Evolutionary conservation across 2,797 vertebrate species (phyloP).

Genomic region (Megalops cyprinoides): DNA sequence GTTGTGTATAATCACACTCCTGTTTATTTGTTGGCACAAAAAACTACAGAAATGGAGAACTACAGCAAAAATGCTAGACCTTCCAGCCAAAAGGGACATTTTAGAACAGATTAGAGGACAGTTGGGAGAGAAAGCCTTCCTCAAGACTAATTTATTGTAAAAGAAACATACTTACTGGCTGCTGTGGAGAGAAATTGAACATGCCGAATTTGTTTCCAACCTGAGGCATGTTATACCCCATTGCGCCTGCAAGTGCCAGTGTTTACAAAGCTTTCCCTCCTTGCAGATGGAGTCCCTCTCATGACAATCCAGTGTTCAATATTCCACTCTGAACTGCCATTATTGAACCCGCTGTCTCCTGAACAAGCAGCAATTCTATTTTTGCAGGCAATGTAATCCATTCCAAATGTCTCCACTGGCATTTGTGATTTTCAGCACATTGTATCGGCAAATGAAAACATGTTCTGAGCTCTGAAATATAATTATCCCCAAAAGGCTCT

Average conservation of each 20-base stretch:
- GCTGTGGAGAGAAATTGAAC: not conserved
- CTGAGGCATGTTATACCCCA: not conserved
- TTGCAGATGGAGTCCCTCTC: not conserved
- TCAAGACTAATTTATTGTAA: not conserved
- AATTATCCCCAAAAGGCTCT: slow-evolving; percentile 48
- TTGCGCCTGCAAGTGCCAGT: slow-evolving; percentile 63
- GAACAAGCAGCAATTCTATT: slow-evolving; percentile 47
- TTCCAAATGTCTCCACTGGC: slow-evolving; percentile 42
- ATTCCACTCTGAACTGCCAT: slow-evolving; percentile 32
- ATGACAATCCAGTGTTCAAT: slow-evolving; percentile 31
- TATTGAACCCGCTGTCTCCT: slow-evolving; percentile 40
- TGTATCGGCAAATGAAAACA: slow-evolving; percentile 47
- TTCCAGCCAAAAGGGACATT: not conserved
- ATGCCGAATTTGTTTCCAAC: not conserved
- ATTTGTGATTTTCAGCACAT: slow-evolving; percentile 34
- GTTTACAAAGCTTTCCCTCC: slow-evolving; percentile 30
- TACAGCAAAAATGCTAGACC: slow-evolving; percentile 49
- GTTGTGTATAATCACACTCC: too few relatives aligned
- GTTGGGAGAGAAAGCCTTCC: slow-evolving; percentile 28
- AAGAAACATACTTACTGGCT: not conserved
- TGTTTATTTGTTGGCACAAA: too few relatives aligned
- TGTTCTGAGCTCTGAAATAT: slow-evolving; percentile 45
- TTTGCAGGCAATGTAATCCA: slow-evolving; percentile 37
- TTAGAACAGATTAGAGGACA: slow-evolving; percentile 35
- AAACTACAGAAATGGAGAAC: slow-evolving; percentile 59